Base-by-base conservation (phyloP, 53 echinoderm and acorn worm genomes). In the Actinopyga echinites region DNA sequence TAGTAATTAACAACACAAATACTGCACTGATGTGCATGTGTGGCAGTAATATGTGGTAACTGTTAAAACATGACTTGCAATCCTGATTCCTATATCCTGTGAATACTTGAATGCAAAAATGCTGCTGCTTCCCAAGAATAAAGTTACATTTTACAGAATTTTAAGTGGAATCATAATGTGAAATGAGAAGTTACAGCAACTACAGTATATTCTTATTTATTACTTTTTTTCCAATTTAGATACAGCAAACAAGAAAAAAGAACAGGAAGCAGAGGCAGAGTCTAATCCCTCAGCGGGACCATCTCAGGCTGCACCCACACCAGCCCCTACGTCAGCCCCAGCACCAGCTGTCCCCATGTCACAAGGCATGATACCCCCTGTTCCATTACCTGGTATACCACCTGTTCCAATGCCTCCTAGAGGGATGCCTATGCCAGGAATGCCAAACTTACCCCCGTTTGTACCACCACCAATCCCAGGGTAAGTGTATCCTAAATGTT, bases 381-480 rank as follows among this genome's bases (percentile, higher is more conserved):
- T 83, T 66, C 87, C 80, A 21, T 36, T 87, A 62, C 90, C 89
- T 4, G 91, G 91, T 35, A 92, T 93, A 90, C 97, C 99, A 28
- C 92, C 99, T n/a, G 86, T 91, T 28, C 92, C 91, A 40, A 95
- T 95, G 92, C 91, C 91, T 90, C 44, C 88, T 59, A 60, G 87
- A 83, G 60, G 92, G 86, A 83, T 88, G 86, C 28, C 90, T 25
- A 44, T 91, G 5, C 91, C 93, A 65, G 91, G 93, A 30, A 82
- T 93, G 63, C 93, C 93, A 44, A 89, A 87, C 42, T 83, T 95
- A 87, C 90, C 91, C 64, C 89, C 89, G 6, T 85, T 85, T 31
- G 35, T 89, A 17, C 89, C 89, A 6, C 89, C 85, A 52, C 91
- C 87, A 15, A 88, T 91, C 52, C 95, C 90, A 24, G 95, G 95